Base-by-base conservation (phyloP, 2,113 vertebrate genomes). In the Brachyhypopomus gauderio region DNA sequence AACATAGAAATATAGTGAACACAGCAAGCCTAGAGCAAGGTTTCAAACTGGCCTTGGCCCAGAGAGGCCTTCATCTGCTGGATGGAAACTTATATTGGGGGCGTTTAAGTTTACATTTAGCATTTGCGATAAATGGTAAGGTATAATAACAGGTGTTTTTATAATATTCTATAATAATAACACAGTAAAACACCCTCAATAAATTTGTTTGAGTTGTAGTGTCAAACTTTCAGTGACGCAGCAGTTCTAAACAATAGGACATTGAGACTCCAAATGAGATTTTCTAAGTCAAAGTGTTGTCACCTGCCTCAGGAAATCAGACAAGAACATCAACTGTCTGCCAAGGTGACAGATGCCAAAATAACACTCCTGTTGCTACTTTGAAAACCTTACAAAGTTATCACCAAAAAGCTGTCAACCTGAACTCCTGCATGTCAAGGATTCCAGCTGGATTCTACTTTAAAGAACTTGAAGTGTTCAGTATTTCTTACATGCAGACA, bases 1-100 rank as follows among this genome's bases (percentile, higher is more conserved):
- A 9, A 30, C 30, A 30, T 30, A 30, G 30, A 30, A 30, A 30
- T 30, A 30, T 30, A 3, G 30, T 30, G 5, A 66, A 48, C 69
- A 62, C 80, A 83, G 84, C 73, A 77, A 19, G 48, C 77, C 76
- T 63, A 16, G 45, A 71, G 77, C 62, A 66, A 22, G 63, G 34
- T 69, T 76, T 67, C 38, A 72, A 73, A 66, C 52, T 83, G 77
- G 62, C 52, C 66, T 71, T 36, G 55, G 22, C 80, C 58, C 59
- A 80, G 60, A 58, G 4, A 55, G 60, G 72, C 73, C 75, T 83
- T 55, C 8, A 72, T 80, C 17, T 62, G 60, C 70, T 7, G 20
- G 72, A 66, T 56, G 27, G 59, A 80, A 74, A 41, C 73, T 64
- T 62, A 64, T 4, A 30, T 27, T 62, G 59, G 55, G 59, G 22